Percentiles rank a stretch among this genome's conserved stretches.
phyloP scores from a whole-genome alignment of 2,888 invertebrate species.

The Calliphora vomitoria region DNA sequence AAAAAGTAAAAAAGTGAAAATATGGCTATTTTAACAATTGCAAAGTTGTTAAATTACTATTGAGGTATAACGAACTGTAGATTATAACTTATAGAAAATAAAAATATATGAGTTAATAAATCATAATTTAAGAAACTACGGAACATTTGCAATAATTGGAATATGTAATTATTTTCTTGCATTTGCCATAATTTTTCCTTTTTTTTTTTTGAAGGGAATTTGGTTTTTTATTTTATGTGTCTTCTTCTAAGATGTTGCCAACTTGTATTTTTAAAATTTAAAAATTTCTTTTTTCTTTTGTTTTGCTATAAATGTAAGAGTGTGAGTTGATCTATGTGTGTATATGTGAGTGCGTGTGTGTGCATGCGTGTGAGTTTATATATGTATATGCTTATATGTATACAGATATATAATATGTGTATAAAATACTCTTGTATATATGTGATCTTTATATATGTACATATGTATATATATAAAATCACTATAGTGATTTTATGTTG shows the following conservation, averaged over 20 bases:
- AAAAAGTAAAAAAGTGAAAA: conserved; percentile 57
- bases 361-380: not conserved
- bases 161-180: not conserved
- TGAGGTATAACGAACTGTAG: conserved; percentile 42
- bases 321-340: conserved; percentile 17
- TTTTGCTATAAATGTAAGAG: conserved; percentile 45
- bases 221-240: conserved; percentile 30
- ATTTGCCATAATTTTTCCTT: not conserved
- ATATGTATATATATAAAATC: too few relatives aligned
- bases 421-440: not conserved
- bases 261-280: conserved; percentile 43
- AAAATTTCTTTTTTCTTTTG: conserved; percentile 51
- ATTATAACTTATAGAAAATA: not conserved
- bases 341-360: not conserved
- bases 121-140: not conserved
- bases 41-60: conserved; percentile 57
- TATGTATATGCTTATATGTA: not conserved
- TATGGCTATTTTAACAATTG: conserved; percentile 56
- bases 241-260: conserved; percentile 61
- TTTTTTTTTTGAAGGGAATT: conserved; percentile 11
- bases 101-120: not conserved
- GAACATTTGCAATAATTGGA: not conserved
- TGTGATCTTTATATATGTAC: not conserved
- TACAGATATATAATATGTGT: not conserved
- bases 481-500: not conserved